Conservation (phyloP, 2,888 invertebrate species). For the Scaptomyza tumidula region DNA sequence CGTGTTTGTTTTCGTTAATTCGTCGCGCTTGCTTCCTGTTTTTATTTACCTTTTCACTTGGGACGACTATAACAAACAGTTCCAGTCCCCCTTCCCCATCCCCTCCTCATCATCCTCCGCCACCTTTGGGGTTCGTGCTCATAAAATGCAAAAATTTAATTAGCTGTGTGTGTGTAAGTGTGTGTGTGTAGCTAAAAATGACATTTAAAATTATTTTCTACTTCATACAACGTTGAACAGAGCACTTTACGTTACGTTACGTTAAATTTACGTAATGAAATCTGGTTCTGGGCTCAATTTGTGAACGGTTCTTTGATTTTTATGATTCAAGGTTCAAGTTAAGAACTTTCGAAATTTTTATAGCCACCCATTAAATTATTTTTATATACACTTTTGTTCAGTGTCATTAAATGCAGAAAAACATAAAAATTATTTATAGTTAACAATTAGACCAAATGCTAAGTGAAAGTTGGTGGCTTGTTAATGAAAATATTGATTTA, state of each 20-base stretch:
- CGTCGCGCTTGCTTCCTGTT: conserved; percentile 47
- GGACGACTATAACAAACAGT: conserved; percentile 6
- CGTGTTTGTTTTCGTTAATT: conserved; percentile 76
- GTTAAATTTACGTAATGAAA: no score
- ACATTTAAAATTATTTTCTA: conserved; percentile 65
- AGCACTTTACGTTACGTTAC: conserved; percentile 7
- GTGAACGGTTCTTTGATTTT: conserved; percentile 16
- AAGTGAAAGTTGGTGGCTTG: background rate
- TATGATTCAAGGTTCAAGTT: conserved; percentile 5
- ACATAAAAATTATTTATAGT: conserved; percentile 10
- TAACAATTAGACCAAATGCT: conserved; percentile 1
- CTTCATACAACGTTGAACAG: conserved; percentile 6
- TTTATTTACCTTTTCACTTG: conserved; percentile 68
- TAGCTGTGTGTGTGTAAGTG: conserved; percentile 57
- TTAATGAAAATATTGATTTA: background rate
- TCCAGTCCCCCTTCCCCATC: background rate
- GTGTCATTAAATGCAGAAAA: conserved; percentile 4
- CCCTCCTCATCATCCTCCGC: background rate
- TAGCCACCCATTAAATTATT: conserved; percentile 8
- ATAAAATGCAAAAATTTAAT: conserved; percentile 78
- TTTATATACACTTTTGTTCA: background rate
- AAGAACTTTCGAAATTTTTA: conserved; percentile 18
- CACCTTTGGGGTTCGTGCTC: conserved; percentile 28
- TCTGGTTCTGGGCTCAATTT: background rate
- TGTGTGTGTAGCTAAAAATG: conserved; percentile 70